A percentile compares a stretch with the other conserved stretches of the same genome.
These are phyloP conservation scores for Phoeniculus purpureus DNA, from an alignment of 2,797 vertebrate genomes.

Conservation along the genomic window DNA sequence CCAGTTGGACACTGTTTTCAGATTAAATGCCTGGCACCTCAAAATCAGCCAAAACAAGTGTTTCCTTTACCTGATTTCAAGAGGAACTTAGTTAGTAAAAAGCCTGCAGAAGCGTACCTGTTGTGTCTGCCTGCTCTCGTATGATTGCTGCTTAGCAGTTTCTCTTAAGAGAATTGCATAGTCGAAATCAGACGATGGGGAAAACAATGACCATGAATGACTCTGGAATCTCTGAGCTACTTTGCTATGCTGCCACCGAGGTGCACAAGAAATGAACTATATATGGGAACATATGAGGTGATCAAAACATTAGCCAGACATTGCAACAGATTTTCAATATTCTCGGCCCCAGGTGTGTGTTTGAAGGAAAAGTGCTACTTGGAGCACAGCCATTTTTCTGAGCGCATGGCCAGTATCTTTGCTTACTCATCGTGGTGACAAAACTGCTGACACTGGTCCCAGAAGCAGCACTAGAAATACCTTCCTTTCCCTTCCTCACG, in stretches of 20 bases:
- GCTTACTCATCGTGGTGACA: constrained; percentile 59
- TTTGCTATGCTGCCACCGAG: constrained; percentile 54
- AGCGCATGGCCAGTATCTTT: neutral
- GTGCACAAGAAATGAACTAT: constrained; percentile 45
- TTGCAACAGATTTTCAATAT: constrained; percentile 62
- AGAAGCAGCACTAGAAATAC: constrained; percentile 13
- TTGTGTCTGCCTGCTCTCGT: neutral
- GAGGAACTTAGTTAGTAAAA: constrained; percentile 11
- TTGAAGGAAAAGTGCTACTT: constrained; percentile 71
- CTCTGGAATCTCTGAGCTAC: constrained; percentile 13
- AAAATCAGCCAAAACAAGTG: constrained; percentile 1
- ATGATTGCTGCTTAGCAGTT: constrained; percentile 20
- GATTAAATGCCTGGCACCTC: neutral
- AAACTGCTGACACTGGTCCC: constrained; percentile 2
- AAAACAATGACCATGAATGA: constrained; percentile 58
- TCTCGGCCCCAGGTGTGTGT: constrained; percentile 45
- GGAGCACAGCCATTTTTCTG: constrained; percentile 64
- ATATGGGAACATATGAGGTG: constrained; percentile 61
- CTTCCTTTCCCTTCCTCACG: constrained; percentile 3
- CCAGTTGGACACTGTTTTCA: neutral
- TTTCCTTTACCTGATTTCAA: constrained; percentile 48
- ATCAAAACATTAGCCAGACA: constrained; percentile 76
- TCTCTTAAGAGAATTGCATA: constrained; percentile 40
- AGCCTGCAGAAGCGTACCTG: neutral
- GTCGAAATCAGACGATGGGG: constrained; percentile 35